Percentiles rank a stretch among this genome's conserved stretches.
phyloP scores from a whole-genome alignment of 2,113 vertebrate species.

The Odocoileus hemionus region DNA sequence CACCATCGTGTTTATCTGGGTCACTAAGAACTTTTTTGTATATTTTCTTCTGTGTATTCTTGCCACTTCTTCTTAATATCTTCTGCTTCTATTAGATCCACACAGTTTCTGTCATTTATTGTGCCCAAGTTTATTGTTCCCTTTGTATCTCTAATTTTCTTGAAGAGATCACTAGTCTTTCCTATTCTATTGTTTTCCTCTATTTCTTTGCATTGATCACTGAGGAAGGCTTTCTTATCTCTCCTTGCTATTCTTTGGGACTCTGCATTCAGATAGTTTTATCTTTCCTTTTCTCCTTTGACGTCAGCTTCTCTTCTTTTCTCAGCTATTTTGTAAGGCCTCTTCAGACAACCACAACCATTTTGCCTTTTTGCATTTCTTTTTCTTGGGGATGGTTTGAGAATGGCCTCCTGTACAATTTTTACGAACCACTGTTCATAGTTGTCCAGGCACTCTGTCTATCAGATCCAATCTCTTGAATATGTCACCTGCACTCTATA shows the following conservation, averaged over 20 bases:
- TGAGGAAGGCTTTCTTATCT: not conserved
- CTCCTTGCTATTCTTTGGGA: not conserved
- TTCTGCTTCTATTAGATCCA: too few species aligned
- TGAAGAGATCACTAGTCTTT: too few species aligned
- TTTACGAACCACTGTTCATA: not conserved
- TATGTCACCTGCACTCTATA: not conserved
- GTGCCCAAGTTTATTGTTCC: too few species aligned
- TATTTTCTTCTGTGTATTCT: too few species aligned
- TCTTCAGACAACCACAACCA: too few species aligned
- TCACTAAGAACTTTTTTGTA: not conserved
- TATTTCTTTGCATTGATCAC: too few species aligned
- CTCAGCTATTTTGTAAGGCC: not conserved
- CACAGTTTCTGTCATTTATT: too few species aligned
- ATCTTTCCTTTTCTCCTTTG: not conserved
- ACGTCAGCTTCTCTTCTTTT: not conserved
- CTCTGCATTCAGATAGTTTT: not conserved
- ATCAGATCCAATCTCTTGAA: not conserved
- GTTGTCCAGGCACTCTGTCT: not conserved
- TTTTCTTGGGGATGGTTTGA: not conserved
- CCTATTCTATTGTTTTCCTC: too few species aligned
- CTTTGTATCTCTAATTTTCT: too few species aligned
- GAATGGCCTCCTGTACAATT: not conserved
- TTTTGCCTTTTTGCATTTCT: too few species aligned
- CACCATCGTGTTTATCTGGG: not conserved
- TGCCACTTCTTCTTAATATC: too few species aligned